Evolutionary conservation across 2,113 vertebrate species (phyloP).

Genomic region (Genyomyrus donnyi): DNA sequence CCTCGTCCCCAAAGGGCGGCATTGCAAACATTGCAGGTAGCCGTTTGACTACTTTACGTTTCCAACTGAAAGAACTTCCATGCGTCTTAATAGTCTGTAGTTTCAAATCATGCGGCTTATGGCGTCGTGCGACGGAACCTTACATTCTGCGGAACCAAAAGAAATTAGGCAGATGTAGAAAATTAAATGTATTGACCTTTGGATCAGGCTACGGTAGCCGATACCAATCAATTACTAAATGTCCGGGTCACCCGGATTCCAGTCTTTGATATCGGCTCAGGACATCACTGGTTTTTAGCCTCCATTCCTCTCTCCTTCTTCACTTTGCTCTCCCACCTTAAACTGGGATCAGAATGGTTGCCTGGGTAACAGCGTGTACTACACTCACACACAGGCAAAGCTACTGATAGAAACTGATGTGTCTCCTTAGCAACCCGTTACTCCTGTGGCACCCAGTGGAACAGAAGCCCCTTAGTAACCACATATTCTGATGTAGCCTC

Average conservation of each 20-base stretch:
- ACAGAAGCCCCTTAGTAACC: constrained; percentile 57
- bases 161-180: background rate
- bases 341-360: constrained; percentile 55
- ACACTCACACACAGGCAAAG: constrained; percentile 51
- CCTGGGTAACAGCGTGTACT: constrained; percentile 57
- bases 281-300: background rate
- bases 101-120: background rate
- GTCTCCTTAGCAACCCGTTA: constrained; percentile 53
- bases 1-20: background rate
- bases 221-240: background rate
- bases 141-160: background rate
- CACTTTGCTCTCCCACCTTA: background rate
- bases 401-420: constrained; percentile 52
- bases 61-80: background rate
- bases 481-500: constrained; percentile 51
- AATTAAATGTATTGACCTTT: background rate
- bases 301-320: background rate
- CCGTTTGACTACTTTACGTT: background rate
- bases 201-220: background rate
- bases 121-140: background rate
- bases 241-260: background rate
- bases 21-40: background rate
- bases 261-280: background rate
- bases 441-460: background rate
- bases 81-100: background rate